A percentile compares a stretch with the other conserved stretches of the same genome.
Conservation (phyloP, 2,888 invertebrate species). For the Spilosoma lubricipeda region DNA sequence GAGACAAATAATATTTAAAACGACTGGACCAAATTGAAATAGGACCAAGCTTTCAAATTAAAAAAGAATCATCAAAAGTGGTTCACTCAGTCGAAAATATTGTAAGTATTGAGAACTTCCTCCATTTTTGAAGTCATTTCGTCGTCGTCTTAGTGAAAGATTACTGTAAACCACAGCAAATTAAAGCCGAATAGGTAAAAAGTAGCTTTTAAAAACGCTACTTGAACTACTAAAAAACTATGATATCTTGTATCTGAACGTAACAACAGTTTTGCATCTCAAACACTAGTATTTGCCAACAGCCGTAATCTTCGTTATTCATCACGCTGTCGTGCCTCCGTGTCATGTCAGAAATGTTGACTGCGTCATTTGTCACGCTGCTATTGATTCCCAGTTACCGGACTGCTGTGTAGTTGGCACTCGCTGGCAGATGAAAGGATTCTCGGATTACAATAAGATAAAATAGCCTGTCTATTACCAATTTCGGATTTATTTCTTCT, state of each 20-base stretch:
- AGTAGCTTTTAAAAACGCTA: background rate
- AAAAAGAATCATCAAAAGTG: too few species aligned
- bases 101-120: too few species aligned
- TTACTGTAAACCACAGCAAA: background rate
- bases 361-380: conserved; percentile 64
- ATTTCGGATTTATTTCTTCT: background rate
- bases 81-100: too few species aligned
- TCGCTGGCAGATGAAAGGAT: conserved; percentile 3
- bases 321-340: conserved; percentile 35
- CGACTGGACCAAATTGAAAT: too few species aligned
- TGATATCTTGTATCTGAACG: background rate
- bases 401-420: conserved; percentile 21
- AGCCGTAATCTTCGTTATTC: conserved; percentile 31
- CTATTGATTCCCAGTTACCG: conserved; percentile 62
- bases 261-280: background rate
- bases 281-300: background rate
- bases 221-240: background rate
- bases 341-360: conserved; percentile 56
- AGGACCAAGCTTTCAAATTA: too few species aligned
- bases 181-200: background rate
- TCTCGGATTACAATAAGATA: conserved; percentile 3
- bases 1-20: too few species aligned
- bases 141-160: too few species aligned
- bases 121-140: too few species aligned
- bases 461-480: background rate